A percentile compares a stretch with the other conserved stretches of the same genome.
These are phyloP conservation scores for Alca torda DNA, from an alignment of 2,797 vertebrate species.

Conservation along the genomic window DNA sequence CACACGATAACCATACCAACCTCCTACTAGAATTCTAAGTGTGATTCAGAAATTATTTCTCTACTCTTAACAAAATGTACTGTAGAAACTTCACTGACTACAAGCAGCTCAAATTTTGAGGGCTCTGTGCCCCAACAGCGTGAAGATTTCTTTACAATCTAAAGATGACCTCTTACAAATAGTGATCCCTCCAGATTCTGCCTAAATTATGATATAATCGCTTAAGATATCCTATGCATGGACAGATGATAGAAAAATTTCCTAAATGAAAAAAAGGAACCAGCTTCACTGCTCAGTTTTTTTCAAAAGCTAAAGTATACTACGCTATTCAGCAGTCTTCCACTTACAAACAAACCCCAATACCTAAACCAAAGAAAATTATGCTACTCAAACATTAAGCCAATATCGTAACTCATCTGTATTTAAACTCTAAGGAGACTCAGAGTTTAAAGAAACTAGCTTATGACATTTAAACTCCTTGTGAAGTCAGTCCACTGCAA, in stretches of 20 bases:
- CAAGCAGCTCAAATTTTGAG: not conserved
- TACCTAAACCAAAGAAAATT: not conserved
- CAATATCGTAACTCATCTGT: not conserved
- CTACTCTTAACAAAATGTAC: not conserved
- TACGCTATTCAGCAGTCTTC: not conserved
- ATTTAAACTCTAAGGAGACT: not conserved
- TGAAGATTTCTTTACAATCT: not conserved
- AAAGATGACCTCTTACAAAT: not conserved
- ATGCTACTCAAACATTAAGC: not conserved
- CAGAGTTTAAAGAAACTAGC: not conserved
- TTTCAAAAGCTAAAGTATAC: not conserved
- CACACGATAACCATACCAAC: not conserved
- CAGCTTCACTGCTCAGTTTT: not conserved
- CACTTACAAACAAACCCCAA: not conserved
- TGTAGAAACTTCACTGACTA: not conserved
- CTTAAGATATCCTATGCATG: not conserved
- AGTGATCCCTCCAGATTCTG: not conserved
- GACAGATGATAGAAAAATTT: not conserved
- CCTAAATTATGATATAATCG: accelerated
- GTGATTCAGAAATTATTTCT: not conserved
- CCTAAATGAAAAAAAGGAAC: not conserved
- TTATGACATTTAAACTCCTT: not conserved
- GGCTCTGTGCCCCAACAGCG: not conserved
- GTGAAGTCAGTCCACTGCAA: not conserved
- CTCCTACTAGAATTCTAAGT: not conserved